Evolutionary conservation across 2,113 vertebrate species (phyloP), one percentile per base, ranked within the genome.

Genomic region (Misgurnus mizolepis): DNA sequence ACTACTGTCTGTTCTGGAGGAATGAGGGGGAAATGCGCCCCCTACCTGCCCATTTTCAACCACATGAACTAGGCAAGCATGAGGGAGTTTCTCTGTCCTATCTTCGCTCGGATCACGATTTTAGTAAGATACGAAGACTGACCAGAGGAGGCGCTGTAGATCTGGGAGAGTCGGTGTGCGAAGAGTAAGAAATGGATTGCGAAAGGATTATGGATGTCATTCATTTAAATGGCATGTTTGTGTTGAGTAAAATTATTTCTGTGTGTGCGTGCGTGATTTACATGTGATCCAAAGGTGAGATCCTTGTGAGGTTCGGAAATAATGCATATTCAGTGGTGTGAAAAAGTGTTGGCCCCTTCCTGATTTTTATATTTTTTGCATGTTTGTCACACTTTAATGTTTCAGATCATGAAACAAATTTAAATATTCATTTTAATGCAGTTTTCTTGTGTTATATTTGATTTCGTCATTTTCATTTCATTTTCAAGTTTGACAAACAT

Each of bases 141-240:
- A 94, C 93, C 90, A 88, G 93, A 87, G 93, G 92, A 27, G 93
- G 93, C 47, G 93, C 93, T 27, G 92, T 94, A 83, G 93, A 93
- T 87, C 90, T 94, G 77, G 92, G 92, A 84, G 93, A 93, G 90
- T 94, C 93, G 1, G 92, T 93, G 87, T 93, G 92, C 82, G 93
- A 93, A 88, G 93, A 93, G 88, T 93, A 91, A 83, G 81, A 84
- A 78, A 85, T 69, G 58, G 67, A 49, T 43, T 34, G 27, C 27
- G 22, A 22, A n/a, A 53, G n/a, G 50, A 9, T 56, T 41, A 39
- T 22, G 74, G 67, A 68, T 34, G 72, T 18, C 27, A 47, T 74
- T 14, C 47, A 67, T 17, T 22, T 65, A 34, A 43, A 66, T 58
- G 64, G 39, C 41, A 68, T 34, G 27, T 34, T 34, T 70, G 41